phyloP scores from a whole-genome alignment of 2,888 invertebrate genomes.

The Clostera curtula region DNA sequence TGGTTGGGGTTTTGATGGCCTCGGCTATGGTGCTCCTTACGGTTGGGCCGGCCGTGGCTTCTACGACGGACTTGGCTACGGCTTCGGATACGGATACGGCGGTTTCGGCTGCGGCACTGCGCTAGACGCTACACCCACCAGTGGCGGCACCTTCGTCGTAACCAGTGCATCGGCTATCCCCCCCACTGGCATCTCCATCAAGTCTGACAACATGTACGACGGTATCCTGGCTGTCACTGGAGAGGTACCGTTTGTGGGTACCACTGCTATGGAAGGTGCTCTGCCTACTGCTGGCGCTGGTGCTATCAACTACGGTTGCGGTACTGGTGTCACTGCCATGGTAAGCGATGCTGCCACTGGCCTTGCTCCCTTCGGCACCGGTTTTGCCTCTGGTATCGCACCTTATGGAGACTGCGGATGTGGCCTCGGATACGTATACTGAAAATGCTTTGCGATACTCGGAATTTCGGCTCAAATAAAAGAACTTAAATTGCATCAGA shows the following conservation, averaged over 20 bases:
- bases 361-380: constrained; percentile 5
- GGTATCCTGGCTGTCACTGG: constrained; percentile 29
- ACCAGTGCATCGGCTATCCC: constrained; percentile 29
- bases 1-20: constrained; percentile 7
- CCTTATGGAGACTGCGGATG: background rate
- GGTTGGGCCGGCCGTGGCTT: constrained; percentile 1
- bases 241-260: constrained; percentile 33
- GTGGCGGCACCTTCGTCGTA: constrained; percentile 22
- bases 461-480: too few relatives aligned
- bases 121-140: constrained; percentile 10
- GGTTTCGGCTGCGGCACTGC: constrained; percentile 2
- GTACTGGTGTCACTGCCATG: constrained; percentile 11
- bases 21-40: constrained; percentile 6
- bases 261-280: constrained; percentile 28
- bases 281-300: constrained; percentile 30
- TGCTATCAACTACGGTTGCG: constrained; percentile 30
- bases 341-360: constrained; percentile 9
- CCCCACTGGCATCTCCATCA: constrained; percentile 31
- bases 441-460: too few relatives aligned
- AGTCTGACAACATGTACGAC: constrained; percentile 34
- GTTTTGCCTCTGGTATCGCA: constrained; percentile 1
- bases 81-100: constrained; percentile 3
- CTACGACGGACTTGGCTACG: constrained; percentile 3
- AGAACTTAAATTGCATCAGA: too few relatives aligned
- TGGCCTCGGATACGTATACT: background rate